These are phyloP conservation scores for Sciaenops ocellatus DNA, from an alignment of 2,797 vertebrate genomes.

Conservation along the genomic window DNA sequence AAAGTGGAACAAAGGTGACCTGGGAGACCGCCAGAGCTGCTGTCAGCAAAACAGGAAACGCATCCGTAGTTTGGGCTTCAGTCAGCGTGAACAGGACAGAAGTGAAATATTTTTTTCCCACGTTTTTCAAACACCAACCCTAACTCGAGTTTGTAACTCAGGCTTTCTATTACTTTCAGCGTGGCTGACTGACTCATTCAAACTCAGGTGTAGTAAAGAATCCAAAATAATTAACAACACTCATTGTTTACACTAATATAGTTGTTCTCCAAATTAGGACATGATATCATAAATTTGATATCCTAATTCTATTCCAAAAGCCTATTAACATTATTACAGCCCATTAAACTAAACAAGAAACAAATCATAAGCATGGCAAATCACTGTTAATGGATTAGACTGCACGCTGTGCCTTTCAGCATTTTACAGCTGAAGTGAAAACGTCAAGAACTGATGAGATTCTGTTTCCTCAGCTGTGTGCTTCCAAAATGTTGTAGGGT, in stretches of 20 bases:
- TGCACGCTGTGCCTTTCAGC: conserved; percentile 22
- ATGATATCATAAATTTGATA: conserved; percentile 22
- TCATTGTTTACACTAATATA: conserved; percentile 9
- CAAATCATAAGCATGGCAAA: conserved; percentile 49
- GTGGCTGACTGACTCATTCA: not conserved
- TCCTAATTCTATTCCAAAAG: conserved; percentile 32
- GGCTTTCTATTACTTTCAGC: not conserved
- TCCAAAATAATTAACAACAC: not conserved
- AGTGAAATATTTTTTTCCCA: not conserved
- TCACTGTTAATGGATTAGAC: conserved; percentile 44
- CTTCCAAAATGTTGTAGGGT: not conserved
- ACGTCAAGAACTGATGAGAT: conserved; percentile 11
- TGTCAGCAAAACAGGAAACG: not conserved
- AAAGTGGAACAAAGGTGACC: not conserved
- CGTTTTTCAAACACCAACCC: not conserved
- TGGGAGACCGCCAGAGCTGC: not conserved
- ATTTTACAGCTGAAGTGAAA: conserved; percentile 30
- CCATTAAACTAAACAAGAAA: conserved; percentile 49
- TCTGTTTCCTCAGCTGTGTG: not conserved
- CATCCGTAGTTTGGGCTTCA: not conserved
- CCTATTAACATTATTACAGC: conserved; percentile 47
- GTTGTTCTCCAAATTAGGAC: conserved; percentile 16
- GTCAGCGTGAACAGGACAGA: not conserved
- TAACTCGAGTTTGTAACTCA: not conserved
- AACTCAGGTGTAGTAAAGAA: not conserved